These are phyloP conservation scores for Chelonus formosanus DNA, from an alignment of 2,888 invertebrate species.

Conservation along the genomic window DNA sequence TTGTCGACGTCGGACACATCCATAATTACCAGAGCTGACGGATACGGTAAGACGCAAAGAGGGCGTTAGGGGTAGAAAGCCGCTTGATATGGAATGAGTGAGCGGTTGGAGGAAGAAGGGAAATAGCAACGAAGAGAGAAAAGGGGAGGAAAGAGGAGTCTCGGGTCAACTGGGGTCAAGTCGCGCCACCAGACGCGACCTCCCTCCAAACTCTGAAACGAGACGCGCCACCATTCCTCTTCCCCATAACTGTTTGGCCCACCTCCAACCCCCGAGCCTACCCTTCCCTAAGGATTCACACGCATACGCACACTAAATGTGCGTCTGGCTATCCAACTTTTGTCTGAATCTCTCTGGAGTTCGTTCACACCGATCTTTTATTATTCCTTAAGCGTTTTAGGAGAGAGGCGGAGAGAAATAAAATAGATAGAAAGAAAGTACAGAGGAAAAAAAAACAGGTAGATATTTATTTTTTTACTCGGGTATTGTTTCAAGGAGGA, in stretches of 20 bases:
- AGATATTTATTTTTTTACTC: conserved; percentile 11
- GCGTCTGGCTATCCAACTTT: conserved; percentile 44
- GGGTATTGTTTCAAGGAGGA: conserved; percentile 13
- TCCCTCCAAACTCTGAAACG: conserved; percentile 47
- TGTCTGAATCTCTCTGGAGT: conserved; percentile 39
- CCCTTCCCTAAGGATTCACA: conserved; percentile 26
- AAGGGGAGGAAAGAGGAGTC: conserved; percentile 49
- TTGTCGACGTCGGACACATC: conserved; percentile 61
- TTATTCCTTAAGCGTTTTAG: conserved; percentile 38
- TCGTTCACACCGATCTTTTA: conserved; percentile 42
- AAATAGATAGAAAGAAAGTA: conserved; percentile 10
- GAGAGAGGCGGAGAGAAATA: neutral
- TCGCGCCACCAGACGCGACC: conserved; percentile 64
- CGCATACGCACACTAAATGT: conserved; percentile 29
- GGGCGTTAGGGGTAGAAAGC: conserved; percentile 43
- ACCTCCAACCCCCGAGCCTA: conserved; percentile 37
- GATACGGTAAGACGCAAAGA: conserved; percentile 51
- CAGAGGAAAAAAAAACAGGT: neutral
- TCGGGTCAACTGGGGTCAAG: conserved; percentile 65
- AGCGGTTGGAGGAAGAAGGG: conserved; percentile 45
- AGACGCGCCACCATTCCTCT: conserved; percentile 38
- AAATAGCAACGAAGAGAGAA: conserved; percentile 37
- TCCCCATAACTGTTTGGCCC: conserved; percentile 34
- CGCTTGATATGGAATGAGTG: conserved; percentile 44
- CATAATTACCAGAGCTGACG: conserved; percentile 62